A percentile compares a stretch with the other conserved stretches of the same genome.
phyloP scores from a whole-genome alignment of 2,113 vertebrate species.

The Diphyllodes magnificus region DNA sequence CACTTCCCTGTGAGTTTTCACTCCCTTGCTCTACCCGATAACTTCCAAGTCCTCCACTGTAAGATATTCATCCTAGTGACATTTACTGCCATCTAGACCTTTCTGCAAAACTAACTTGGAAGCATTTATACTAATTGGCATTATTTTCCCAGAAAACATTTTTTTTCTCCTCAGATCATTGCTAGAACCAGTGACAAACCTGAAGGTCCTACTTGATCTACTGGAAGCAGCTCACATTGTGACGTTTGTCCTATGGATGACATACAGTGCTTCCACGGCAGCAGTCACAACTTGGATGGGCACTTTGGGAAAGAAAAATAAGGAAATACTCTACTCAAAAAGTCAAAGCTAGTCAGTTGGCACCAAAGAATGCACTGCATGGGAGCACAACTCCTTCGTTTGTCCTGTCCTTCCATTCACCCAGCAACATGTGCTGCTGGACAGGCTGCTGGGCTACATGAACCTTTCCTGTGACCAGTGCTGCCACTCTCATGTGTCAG shows the following conservation, averaged over 20 bases:
- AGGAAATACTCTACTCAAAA: not conserved
- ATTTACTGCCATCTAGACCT: not conserved
- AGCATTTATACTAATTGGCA: not conserved
- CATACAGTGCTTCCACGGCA: not conserved
- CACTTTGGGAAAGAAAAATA: not conserved
- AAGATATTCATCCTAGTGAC: not conserved
- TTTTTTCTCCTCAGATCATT: not conserved
- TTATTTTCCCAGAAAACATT: not conserved
- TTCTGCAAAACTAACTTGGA: not conserved
- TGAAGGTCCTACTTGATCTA: not conserved
- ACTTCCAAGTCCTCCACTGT: not conserved
- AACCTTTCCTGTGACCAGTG: not conserved
- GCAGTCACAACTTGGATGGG: not conserved
- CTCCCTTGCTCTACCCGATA: rapidly evolving
- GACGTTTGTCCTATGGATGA: not conserved
- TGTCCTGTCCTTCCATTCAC: not conserved
- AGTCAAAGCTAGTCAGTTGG: not conserved
- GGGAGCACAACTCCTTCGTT: rapidly evolving
- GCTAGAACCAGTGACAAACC: not conserved
- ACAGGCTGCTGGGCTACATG: not conserved
- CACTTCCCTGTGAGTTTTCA: not conserved
- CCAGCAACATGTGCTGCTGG: not conserved
- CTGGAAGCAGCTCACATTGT: not conserved
- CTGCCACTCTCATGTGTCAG: not conserved
- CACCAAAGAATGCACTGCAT: not conserved